phyloP scores from a whole-genome alignment of 2,797 vertebrate species.

The Clarias fuscus region DNA sequence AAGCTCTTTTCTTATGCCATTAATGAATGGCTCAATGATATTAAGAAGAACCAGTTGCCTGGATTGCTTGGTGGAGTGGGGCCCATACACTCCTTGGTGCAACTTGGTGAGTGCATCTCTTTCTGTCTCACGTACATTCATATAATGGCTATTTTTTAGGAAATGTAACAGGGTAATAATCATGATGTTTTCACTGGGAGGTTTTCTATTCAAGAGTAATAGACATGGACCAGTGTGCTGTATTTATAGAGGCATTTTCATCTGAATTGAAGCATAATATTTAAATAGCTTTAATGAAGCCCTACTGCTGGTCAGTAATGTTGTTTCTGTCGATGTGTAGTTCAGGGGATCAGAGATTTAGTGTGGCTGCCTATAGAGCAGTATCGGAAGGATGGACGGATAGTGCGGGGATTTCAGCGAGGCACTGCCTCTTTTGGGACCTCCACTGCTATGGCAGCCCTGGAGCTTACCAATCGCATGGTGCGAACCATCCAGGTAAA shows the following conservation, averaged over 20 bases:
- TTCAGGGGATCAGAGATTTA: constrained; percentile 94
- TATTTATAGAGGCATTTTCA: neutral
- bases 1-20: constrained; percentile 94
- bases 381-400: constrained; percentile 94
- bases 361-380: constrained; percentile 98
- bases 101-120: constrained; percentile 81
- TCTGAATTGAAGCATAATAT: neutral
- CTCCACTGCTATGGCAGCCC: constrained; percentile 96
- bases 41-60: constrained; percentile 96
- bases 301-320: neutral
- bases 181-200: neutral
- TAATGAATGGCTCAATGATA: constrained; percentile 95
- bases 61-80: constrained; percentile 96
- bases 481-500: constrained; percentile 96
- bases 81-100: constrained; percentile 95
- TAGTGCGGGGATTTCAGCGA: constrained; percentile 93
- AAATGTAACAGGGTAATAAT: neutral
- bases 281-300: neutral
- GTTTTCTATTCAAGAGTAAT: neutral
- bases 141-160: neutral
- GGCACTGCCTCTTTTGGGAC: constrained; percentile 97
- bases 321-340: constrained; percentile 69
- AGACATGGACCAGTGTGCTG: too few relatives aligned
- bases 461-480: constrained; percentile 97
- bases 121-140: neutral